phyloP scores from a whole-genome alignment of 2,797 vertebrate species.

The Semotilus atromaculatus region DNA sequence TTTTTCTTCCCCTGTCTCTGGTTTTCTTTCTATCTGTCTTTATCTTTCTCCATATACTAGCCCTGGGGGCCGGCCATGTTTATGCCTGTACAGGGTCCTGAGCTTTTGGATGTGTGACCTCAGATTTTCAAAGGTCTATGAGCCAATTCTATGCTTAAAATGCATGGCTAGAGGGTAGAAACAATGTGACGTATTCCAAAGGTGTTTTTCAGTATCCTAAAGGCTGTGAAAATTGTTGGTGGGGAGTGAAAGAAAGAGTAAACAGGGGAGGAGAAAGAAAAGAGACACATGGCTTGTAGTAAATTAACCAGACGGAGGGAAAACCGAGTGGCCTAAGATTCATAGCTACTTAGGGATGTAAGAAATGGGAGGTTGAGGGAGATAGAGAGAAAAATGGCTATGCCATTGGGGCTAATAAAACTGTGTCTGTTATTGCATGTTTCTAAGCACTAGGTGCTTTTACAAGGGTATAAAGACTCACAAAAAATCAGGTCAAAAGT shows the following conservation, averaged over 20 bases:
- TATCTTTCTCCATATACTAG: slow-evolving; percentile 21
- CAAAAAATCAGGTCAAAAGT: slow-evolving; percentile 71
- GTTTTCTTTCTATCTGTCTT: slow-evolving; percentile 17
- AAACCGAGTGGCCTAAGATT: background rate
- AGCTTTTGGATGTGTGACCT: slow-evolving; percentile 35
- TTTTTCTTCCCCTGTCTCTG: slow-evolving; percentile 13
- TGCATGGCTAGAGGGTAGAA: slow-evolving; percentile 15
- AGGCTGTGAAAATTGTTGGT: slow-evolving; percentile 37
- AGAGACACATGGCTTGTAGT: slow-evolving; percentile 10
- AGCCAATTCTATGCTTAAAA: slow-evolving; percentile 14
- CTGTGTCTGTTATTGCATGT: slow-evolving; percentile 75
- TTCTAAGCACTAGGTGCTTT: slow-evolving; percentile 75
- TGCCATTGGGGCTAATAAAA: slow-evolving; percentile 72
- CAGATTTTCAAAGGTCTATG: slow-evolving; percentile 21
- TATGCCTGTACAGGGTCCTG: slow-evolving; percentile 42
- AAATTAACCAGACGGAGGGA: slow-evolving; percentile 15
- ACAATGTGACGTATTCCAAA: slow-evolving; percentile 23
- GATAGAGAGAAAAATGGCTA: slow-evolving; percentile 60
- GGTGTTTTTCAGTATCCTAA: slow-evolving; percentile 56
- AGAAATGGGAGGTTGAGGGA: slow-evolving; percentile 57
- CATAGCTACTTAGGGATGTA: slow-evolving; percentile 33
- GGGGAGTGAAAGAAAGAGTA: slow-evolving; percentile 15
- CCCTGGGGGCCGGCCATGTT: slow-evolving; percentile 8
- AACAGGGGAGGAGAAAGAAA: slow-evolving; percentile 7
- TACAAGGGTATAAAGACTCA: slow-evolving; percentile 73